phyloP scores from a whole-genome alignment of 2,797 vertebrate species.

The Hippopotamyrus pictus region DNA sequence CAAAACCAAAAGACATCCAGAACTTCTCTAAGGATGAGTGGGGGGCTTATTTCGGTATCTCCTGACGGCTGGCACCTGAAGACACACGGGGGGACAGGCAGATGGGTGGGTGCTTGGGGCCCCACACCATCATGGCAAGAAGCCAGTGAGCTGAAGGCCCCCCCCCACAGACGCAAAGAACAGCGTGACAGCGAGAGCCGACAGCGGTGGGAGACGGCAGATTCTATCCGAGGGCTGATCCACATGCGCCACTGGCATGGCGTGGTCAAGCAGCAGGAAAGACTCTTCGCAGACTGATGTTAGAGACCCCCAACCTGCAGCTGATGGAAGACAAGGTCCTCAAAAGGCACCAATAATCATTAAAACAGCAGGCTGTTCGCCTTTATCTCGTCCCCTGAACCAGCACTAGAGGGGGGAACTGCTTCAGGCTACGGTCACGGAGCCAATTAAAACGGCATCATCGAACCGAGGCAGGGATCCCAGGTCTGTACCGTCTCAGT shows the following conservation, averaged over 20 bases:
- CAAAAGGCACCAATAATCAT: constrained; percentile 12
- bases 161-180: background rate
- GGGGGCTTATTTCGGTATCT: background rate
- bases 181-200: background rate
- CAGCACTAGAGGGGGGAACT: constrained; percentile 21
- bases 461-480: constrained; percentile 29
- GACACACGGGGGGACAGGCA: background rate
- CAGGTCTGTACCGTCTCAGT: constrained; percentile 7
- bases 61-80: background rate
- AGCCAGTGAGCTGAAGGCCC: background rate
- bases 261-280: background rate
- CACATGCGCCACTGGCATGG: background rate
- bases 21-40: background rate
- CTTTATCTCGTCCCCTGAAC: constrained; percentile 10
- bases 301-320: background rate
- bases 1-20: background rate
- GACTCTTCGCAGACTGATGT: background rate
- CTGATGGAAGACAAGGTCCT: background rate
- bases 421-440: constrained; percentile 17
- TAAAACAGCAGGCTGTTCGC: constrained; percentile 29
- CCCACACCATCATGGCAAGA: background rate
- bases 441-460: constrained; percentile 43
- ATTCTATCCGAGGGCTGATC: background rate
- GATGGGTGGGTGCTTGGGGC: no score
- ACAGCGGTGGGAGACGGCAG: background rate